phyloP scores from a whole-genome alignment of 2,797 vertebrate species.

The Luscinia megarhynchos region DNA sequence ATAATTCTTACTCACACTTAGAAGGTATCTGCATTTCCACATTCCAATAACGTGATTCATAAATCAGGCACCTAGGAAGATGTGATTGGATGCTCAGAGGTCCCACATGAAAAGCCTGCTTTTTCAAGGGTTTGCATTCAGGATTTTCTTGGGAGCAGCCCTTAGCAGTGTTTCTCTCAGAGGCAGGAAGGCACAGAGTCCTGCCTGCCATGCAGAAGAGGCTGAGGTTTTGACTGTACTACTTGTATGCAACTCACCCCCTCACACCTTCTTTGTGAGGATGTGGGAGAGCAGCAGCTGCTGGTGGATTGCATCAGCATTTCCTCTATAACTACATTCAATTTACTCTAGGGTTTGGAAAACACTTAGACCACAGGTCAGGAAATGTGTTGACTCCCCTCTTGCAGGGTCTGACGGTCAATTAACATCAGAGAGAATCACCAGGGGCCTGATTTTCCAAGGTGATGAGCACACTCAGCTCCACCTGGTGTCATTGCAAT shows the following conservation, averaged over 20 bases:
- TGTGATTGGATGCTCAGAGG: fast-evolving
- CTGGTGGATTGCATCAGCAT: neutral
- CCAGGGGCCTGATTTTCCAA: constrained; percentile 22
- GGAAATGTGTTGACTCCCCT: constrained; percentile 37
- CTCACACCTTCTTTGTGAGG: neutral
- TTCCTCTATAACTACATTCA: constrained; percentile 4
- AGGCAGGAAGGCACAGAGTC: neutral
- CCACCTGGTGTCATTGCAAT: neutral
- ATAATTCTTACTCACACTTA: neutral
- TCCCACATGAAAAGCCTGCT: neutral
- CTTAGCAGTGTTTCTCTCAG: neutral
- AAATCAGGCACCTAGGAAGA: neutral
- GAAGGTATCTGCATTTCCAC: neutral
- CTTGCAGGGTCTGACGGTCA: neutral
- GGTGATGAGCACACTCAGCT: neutral
- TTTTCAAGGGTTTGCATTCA: neutral
- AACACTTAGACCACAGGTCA: neutral
- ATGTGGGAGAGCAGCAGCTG: neutral
- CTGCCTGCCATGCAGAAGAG: neutral
- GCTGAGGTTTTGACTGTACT: neutral
- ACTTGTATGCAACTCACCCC: neutral
- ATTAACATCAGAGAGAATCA: constrained; percentile 6
- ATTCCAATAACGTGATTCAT: neutral
- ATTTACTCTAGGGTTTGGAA: neutral
- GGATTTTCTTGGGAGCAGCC: neutral